These are phyloP conservation scores for Peribatodes rhomboidaria DNA, from an alignment of 2,888 invertebrate genomes.

Conservation along the genomic window DNA sequence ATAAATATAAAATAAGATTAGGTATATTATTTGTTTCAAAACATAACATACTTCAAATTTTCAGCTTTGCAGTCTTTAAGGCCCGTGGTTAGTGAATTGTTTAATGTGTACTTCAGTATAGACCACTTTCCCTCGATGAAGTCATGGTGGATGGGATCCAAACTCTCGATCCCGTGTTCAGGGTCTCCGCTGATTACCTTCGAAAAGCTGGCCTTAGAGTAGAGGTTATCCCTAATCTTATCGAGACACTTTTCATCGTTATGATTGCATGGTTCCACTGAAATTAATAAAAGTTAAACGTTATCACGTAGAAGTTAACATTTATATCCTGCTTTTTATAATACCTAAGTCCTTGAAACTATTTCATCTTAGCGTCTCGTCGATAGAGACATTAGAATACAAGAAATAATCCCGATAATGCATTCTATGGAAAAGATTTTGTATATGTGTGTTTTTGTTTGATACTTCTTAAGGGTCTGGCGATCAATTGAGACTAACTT, in stretches of 20 bases:
- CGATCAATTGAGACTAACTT: too few species aligned
- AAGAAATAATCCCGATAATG: too few species aligned
- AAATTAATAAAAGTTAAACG: conserved; percentile 3
- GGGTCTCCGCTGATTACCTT: conserved; percentile 49
- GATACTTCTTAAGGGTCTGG: too few species aligned
- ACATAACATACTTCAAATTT: conserved; percentile 53
- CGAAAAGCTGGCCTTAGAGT: conserved; percentile 32
- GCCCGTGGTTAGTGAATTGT: conserved; percentile 51
- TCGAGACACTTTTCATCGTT: conserved; percentile 53
- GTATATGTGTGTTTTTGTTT: too few species aligned
- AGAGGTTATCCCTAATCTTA: conserved; percentile 39
- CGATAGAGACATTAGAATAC: too few species aligned
- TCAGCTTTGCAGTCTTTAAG: conserved; percentile 55
- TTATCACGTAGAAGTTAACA: too few species aligned
- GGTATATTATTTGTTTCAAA: not conserved
- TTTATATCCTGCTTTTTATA: too few species aligned
- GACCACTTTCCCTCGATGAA: conserved; percentile 53
- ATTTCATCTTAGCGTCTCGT: too few species aligned
- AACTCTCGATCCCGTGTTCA: conserved; percentile 47
- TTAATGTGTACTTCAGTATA: conserved; percentile 52
- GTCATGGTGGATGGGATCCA: conserved; percentile 57
- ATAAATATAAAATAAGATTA: conserved; percentile 11
- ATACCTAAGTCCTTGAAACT: too few species aligned
- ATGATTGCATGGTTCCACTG: conserved; percentile 50
- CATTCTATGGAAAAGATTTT: too few species aligned